A percentile compares a stretch with the other conserved stretches of the same genome.
Evolutionary conservation across 1,140 invertebrate species (phyloP).

Genomic region (Brachionus asplanchnoidis): DNA sequence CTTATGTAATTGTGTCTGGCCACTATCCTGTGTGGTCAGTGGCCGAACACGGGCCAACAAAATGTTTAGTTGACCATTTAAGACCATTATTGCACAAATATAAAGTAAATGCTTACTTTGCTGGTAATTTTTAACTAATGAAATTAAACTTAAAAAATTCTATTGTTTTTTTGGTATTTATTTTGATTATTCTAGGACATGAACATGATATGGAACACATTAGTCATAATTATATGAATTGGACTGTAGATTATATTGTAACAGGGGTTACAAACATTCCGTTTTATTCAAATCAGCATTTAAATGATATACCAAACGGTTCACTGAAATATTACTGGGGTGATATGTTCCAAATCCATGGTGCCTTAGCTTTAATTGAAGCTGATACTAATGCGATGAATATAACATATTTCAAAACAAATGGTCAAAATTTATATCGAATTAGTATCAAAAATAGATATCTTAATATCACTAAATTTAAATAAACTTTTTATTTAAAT

Average conservation of each 20-base stretch:
- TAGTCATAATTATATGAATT: conserved; percentile 28
- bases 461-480: too few species aligned
- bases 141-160: too few species aligned
- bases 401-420: neutral
- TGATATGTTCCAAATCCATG: conserved; percentile 43
- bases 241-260: conserved; percentile 54
- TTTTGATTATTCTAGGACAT: conserved; percentile 50
- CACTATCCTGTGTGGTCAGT: conserved; percentile 62
- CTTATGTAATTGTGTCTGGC: conserved; percentile 59
- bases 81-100: conserved; percentile 57
- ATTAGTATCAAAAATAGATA: conserved; percentile 7
- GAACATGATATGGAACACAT: conserved; percentile 58
- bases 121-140: conserved; percentile 45
- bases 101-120: conserved; percentile 58
- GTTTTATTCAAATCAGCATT: conserved; percentile 49
- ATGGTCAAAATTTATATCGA: neutral
- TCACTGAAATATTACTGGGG: conserved; percentile 55
- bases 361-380: conserved; percentile 31
- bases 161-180: neutral
- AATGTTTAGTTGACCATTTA: conserved; percentile 55
- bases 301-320: conserved; percentile 48
- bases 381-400: conserved; percentile 18
- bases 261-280: conserved; percentile 55
- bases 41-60: conserved; percentile 58
- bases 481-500: too few species aligned